Conservation (phyloP, 2,888 invertebrate genomes). For the Lathronympha strigana region DNA sequence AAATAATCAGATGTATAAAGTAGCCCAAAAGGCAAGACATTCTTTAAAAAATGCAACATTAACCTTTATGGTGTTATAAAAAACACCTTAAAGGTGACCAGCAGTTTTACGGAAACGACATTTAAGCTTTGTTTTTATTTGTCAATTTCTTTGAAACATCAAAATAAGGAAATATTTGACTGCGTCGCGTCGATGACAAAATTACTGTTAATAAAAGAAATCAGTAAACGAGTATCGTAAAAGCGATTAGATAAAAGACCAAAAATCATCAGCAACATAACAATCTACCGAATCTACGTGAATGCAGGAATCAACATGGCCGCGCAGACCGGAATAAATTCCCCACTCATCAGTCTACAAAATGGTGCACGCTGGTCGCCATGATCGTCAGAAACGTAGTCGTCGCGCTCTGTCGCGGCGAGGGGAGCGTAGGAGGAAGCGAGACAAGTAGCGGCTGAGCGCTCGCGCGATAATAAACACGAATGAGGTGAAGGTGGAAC, state of each 20-base stretch:
- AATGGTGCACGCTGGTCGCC: slow-evolving; percentile 54
- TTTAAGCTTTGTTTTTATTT: too few relatives aligned
- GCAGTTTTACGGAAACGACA: too few relatives aligned
- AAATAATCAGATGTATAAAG: too few relatives aligned
- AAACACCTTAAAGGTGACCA: too few relatives aligned
- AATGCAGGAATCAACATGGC: slow-evolving; percentile 62
- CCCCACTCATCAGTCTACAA: slow-evolving; percentile 54
- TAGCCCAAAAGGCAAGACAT: neutral
- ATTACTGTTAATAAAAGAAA: neutral
- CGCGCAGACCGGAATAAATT: slow-evolving; percentile 68
- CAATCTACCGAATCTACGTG: slow-evolving; percentile 23
- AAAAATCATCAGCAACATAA: slow-evolving; percentile 2
- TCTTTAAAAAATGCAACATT: too few relatives aligned
- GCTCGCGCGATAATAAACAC: slow-evolving; percentile 50
- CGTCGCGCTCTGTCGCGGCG: slow-evolving; percentile 48
- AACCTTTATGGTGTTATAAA: too few relatives aligned
- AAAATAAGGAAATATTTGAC: neutral
- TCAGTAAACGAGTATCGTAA: neutral
- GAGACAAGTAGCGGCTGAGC: slow-evolving; percentile 50
- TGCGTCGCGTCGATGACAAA: neutral
- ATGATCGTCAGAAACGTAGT: slow-evolving; percentile 51
- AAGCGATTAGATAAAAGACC: neutral
- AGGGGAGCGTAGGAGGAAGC: slow-evolving; percentile 47
- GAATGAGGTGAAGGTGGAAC: slow-evolving; percentile 70
- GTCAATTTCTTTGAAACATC: too few relatives aligned